Base-by-base conservation (phyloP, 2,888 invertebrate species). In the Hypsopygia costalis region DNA sequence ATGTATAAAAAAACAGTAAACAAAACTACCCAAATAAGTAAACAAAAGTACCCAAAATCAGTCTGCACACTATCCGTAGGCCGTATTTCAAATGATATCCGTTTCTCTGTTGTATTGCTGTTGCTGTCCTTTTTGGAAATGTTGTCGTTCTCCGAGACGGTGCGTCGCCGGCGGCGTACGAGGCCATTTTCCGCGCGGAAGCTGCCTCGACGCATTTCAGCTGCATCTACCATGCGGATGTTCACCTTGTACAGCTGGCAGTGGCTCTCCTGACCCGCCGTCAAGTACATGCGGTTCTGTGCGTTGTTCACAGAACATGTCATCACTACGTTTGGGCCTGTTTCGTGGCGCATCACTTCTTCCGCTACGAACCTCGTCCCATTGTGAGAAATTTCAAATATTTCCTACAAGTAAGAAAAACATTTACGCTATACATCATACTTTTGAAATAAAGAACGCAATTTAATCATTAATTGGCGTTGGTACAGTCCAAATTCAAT, bases 251-350 rank as follows among this genome's bases (percentile, higher is more conserved):
- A 97, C 58, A 97, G 86, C 71, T 96, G 96, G 68, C 96, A 97
- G 64, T 97, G 95, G 50, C 95, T 96, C 81, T 98, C 97, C 80
- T 97, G 95, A 0, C 98, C 98, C 6, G 97, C 97, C 1, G 95
- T 95, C 36, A 98, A 81, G 78, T 94, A 94, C 8, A 93, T 94
- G 61, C 92, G 92, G 58, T 94, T 94, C 31, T 93, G 93, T 51
- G 92, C 90, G 53, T 91, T 93, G 45, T 91, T 91, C 3, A 95
- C 92, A 0, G 95, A 92, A 70, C 95, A 95, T 67, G 97, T 97
- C 98, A 98, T 98, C 0, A 97, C 96, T 35, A 97, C 96, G 65
- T 93, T 94, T 0, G 93, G 92, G 1, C 96, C 96, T 1, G 98
- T 97, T 77, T 97, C 97, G 69, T 97, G 94, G 39, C 97, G 91